Conservation (phyloP, 2,888 invertebrate genomes). For the Gisinianus flammeolus region DNA sequence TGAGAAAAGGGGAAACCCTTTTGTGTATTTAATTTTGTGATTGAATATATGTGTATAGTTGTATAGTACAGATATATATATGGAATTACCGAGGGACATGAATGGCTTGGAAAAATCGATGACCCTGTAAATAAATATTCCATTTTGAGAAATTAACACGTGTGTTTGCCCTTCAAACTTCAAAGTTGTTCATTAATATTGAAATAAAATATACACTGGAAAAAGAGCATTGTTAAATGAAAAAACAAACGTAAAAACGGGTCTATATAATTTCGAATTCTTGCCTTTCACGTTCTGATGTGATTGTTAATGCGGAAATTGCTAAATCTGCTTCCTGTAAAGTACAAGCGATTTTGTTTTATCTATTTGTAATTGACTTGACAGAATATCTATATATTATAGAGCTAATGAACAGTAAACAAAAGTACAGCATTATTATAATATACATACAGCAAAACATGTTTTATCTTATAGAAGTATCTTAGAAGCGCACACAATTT, state of each 20-base stretch:
- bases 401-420: not conserved
- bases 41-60: slow-evolving; percentile 68
- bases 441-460: not conserved
- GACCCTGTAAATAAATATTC: too few relatives aligned
- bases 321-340: slow-evolving; percentile 83
- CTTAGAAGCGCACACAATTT: too few relatives aligned
- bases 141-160: too few relatives aligned
- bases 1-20: not conserved
- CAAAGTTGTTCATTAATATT: too few relatives aligned
- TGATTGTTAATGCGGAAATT: slow-evolving; percentile 88
- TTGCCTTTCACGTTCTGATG: slow-evolving; percentile 87
- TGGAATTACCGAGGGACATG: slow-evolving; percentile 84
- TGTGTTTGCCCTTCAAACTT: too few relatives aligned
- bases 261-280: too few relatives aligned
- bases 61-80: too few relatives aligned
- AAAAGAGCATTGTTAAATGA: too few relatives aligned
- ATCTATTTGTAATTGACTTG: not conserved
- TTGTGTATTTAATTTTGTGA: not conserved
- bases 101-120: slow-evolving; percentile 99
- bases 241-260: too few relatives aligned
- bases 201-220: too few relatives aligned
- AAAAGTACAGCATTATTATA: not conserved
- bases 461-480: not conserved
- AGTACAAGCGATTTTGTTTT: slow-evolving; percentile 16
- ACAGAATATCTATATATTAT: not conserved